Conservation (phyloP, 2,113 vertebrate species). For the Gasterosteus aculeatus region DNA sequence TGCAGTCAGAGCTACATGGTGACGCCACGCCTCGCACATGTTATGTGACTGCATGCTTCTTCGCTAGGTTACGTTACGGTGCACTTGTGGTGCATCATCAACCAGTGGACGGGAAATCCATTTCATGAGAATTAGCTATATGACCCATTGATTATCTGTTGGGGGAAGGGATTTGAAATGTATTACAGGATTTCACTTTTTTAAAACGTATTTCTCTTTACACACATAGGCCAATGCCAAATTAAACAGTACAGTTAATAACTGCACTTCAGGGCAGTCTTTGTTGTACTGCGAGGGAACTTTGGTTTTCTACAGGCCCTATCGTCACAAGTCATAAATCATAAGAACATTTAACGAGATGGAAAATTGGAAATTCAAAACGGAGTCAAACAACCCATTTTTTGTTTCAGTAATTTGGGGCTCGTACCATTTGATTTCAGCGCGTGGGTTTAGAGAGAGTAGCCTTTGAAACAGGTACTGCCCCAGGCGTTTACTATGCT, state of each 20-base stretch:
- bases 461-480: not conserved
- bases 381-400: too few species aligned
- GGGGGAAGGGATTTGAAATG: not conserved
- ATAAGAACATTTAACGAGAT: not conserved
- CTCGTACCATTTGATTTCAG: not conserved
- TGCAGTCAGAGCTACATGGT: slow-evolving; percentile 16
- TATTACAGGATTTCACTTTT: not conserved
- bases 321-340: not conserved
- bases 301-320: not conserved
- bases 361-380: too few species aligned
- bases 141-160: not conserved
- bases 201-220: not conserved
- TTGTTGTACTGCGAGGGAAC: not conserved
- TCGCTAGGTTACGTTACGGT: not conserved
- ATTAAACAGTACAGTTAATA: not conserved
- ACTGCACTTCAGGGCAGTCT: not conserved
- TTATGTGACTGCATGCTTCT: not conserved
- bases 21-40: not conserved
- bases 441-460: not conserved
- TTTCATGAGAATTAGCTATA: not conserved
- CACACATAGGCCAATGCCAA: not conserved
- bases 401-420: too few species aligned
- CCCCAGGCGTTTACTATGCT: not conserved
- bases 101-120: not conserved
- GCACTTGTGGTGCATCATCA: not conserved